Conservation (phyloP, 2,113 vertebrate genomes). For the Megatriorchis doriae region DNA sequence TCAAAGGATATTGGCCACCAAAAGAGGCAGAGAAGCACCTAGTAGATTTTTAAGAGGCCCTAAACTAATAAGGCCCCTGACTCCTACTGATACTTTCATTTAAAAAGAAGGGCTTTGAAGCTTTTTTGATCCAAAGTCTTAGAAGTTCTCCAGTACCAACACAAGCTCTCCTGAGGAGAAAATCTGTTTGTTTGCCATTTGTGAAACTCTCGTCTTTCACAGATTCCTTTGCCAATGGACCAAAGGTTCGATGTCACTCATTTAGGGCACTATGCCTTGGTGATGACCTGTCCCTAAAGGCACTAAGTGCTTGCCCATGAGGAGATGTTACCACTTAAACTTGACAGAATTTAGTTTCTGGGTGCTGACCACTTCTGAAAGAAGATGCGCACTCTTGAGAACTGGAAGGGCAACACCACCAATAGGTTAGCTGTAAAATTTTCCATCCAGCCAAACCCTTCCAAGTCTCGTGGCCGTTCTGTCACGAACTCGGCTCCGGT, state of each 20-base stretch:
- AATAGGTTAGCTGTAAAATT: neutral
- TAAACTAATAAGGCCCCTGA: neutral
- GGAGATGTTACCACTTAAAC: neutral
- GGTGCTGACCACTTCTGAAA: neutral
- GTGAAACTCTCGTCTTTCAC: neutral
- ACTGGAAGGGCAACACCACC: neutral
- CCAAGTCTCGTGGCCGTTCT: fast-evolving
- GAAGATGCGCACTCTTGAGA: neutral
- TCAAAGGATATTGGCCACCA: neutral
- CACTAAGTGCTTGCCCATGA: neutral
- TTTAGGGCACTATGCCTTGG: neutral
- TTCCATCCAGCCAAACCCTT: neutral
- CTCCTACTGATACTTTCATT: neutral
- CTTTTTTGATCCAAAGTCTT: neutral
- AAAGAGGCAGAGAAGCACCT: neutral
- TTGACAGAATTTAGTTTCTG: neutral
- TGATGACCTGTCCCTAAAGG: neutral
- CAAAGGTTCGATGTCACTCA: neutral
- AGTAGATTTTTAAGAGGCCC: neutral
- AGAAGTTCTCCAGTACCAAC: neutral
- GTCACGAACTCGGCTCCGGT: neutral
- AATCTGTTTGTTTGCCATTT: neutral
- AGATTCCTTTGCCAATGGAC: neutral
- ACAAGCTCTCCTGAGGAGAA: neutral
- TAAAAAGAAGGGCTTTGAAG: neutral